These are phyloP conservation scores for Andrena fulva DNA, from an alignment of 2,888 invertebrate species.

Conservation along the genomic window DNA sequence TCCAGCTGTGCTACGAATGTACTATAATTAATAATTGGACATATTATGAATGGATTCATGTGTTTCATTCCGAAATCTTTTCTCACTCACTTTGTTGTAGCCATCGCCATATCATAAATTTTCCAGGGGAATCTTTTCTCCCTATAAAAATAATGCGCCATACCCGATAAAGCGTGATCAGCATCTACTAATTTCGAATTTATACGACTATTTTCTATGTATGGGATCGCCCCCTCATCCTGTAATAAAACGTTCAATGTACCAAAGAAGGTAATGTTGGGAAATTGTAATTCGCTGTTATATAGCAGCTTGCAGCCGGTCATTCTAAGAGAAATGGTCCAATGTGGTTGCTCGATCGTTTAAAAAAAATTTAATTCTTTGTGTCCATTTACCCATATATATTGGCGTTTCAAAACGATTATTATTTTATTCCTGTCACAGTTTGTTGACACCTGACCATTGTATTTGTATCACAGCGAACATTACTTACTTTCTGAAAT, in stretches of 20 bases:
- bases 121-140: conserved; percentile 72
- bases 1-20: no score
- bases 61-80: neutral
- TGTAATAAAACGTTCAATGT: neutral
- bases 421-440: no score
- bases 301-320: no score
- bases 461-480: no score
- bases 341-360: no score
- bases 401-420: no score
- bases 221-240: conserved; percentile 73
- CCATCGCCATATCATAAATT: conserved; percentile 75
- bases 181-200: conserved; percentile 67
- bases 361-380: no score
- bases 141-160: conserved; percentile 75
- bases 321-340: no score
- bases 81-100: conserved; percentile 75
- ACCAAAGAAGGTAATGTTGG: neutral
- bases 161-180: conserved; percentile 70
- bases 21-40: neutral
- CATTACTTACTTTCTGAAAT: no score
- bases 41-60: neutral
- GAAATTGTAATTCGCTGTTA: no score
- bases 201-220: conserved; percentile 68
- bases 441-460: no score
- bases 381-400: no score